Conservation (phyloP, 2,888 invertebrate species). For the Drosophila siamana region DNA sequence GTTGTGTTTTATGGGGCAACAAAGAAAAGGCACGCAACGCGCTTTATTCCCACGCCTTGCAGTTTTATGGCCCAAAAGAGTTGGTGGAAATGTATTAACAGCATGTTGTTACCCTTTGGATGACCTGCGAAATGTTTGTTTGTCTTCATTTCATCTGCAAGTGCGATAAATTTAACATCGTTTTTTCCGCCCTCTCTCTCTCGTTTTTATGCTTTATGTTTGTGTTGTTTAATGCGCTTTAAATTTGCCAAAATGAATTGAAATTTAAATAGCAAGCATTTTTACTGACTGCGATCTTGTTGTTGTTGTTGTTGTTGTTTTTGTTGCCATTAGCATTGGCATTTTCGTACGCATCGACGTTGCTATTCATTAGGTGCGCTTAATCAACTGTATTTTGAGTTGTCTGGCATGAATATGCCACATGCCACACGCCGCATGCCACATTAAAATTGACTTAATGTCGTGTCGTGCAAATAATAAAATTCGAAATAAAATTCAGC, state of each 20-base stretch:
- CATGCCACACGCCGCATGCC: conserved; percentile 16
- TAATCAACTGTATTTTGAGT: conserved; percentile 46
- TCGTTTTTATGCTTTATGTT: background rate
- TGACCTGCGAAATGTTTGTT: conserved; percentile 1
- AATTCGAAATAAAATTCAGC: conserved; percentile 2
- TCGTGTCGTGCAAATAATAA: conserved; percentile 26
- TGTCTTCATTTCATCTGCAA: background rate
- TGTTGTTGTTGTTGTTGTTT: background rate
- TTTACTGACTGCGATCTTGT: background rate
- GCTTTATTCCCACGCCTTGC: too few species aligned
- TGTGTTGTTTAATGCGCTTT: conserved; percentile 23
- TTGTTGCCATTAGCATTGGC: background rate
- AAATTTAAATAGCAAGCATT: conserved; percentile 16
- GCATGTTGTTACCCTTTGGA: background rate
- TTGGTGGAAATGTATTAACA: background rate
- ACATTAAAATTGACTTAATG: conserved; percentile 38
- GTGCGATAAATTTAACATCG: background rate
- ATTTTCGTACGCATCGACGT: conserved; percentile 19
- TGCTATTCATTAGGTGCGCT: conserved; percentile 47
- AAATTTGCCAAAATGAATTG: conserved; percentile 17
- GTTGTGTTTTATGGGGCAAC: too few species aligned
- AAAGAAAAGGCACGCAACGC: too few species aligned
- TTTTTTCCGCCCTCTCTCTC: too few species aligned
- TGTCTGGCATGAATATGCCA: conserved; percentile 31
- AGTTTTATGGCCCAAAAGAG: conserved; percentile 1